Evolutionary conservation across 1,140 invertebrate species (phyloP).

Genomic region (Gyrodactylus bullatarudis): DNA sequence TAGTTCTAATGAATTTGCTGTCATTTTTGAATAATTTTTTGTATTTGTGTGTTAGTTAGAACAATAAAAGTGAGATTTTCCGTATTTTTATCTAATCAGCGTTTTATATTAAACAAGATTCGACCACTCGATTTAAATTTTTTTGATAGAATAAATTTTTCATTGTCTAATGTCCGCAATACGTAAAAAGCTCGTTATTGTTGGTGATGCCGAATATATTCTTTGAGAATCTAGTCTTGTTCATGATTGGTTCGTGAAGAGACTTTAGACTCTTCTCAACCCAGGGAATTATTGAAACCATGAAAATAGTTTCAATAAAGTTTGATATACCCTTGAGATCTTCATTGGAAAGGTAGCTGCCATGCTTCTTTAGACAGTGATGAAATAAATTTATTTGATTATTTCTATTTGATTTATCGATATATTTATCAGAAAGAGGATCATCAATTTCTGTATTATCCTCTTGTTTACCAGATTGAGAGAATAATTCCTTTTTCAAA

Average conservation of each 20-base stretch:
- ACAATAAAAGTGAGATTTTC: neutral
- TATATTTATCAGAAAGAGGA: no score
- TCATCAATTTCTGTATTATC: no score
- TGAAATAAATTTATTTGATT: no score
- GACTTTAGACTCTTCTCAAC: neutral
- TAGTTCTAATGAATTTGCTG: neutral
- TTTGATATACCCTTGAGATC: neutral
- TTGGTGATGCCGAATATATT: neutral
- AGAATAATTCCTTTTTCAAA: no score
- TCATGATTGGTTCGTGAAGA: neutral
- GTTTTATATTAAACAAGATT: no score
- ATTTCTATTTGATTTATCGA: no score
- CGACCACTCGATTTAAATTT: no score
- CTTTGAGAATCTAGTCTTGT: neutral
- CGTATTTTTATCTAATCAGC: no score
- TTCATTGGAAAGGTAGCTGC: neutral
- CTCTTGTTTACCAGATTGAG: no score
- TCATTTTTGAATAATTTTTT: neutral
- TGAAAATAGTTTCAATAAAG: neutral
- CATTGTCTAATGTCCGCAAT: neutral
- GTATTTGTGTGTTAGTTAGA: neutral
- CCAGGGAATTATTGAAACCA: neutral
- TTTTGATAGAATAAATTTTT: no score
- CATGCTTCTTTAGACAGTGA: neutral
- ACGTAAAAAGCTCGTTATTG: constrained; percentile 62